Evolutionary conservation across 2,797 vertebrate species (phyloP), one percentile per base, ranked within the genome.

Genomic region (Melanogrammus aeglefinus): DNA sequence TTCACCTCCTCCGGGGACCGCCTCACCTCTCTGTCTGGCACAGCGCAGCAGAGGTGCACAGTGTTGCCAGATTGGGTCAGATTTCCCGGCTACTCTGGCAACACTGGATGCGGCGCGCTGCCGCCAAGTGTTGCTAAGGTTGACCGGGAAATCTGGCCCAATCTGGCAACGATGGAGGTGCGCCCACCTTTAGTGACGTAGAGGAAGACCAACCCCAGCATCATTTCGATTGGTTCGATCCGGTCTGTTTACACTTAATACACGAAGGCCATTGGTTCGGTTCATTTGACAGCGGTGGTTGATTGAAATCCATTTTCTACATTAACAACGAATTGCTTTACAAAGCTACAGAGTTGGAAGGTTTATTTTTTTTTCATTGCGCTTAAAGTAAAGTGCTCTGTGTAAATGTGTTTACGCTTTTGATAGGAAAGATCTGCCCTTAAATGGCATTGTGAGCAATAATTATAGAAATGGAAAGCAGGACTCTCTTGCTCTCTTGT

Each of bases 171-270:
- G 7, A 36, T 36, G 5, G 7, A 29, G 9, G 8, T 71, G 77
- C 75, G 78, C 77, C 21, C 18, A 33, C 1, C 81, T 44, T 27
- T 1, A 6, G 14, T 86, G 89, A 90, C 94, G 91, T 93, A 83
- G 7, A 78, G 73, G 83, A 82, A 33, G 13, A 72, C 82, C 71
- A 47, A 41, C 21, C 82, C 71, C 73, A 24, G 1, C 0, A 7
- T 2, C 0, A 3, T 9, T 38, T 0, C 75, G 5, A 94, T 94
- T 94, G 93, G 94, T 24, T 24, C 78, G 27, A 7, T 10, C 9
- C 2, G 2, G 47, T 84, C 21, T 93, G 86, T 93, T 92, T 88
- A 89, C 79, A 73, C 71, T 70, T 9, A 86, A 73, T 0, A 1
- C 41, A 0, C 16, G 1, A 3, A 41, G 41, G 0, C 51, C 21